Percentiles rank a stretch among this genome's conserved stretches.
Conservation (phyloP, 2,888 invertebrate species). For the Lordiphosa fenestrarum region DNA sequence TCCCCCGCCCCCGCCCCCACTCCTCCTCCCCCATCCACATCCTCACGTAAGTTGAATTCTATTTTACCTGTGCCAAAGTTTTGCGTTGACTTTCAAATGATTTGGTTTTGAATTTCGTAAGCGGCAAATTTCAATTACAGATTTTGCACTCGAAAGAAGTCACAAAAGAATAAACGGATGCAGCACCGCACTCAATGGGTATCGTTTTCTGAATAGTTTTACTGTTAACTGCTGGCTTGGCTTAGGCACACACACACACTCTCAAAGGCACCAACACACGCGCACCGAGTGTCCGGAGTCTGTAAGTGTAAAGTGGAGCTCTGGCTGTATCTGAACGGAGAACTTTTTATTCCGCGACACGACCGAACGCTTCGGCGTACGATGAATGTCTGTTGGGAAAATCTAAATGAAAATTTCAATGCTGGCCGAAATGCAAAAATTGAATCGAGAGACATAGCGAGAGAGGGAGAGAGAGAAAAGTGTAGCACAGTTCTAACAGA, state of each 20-base stretch:
- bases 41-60: constrained; percentile 18
- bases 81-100: constrained; percentile 56
- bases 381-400: constrained; percentile 68
- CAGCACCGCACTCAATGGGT: constrained; percentile 8
- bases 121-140: constrained; percentile 64
- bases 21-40: constrained; percentile 3
- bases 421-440: constrained; percentile 32
- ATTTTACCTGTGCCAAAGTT: constrained; percentile 50
- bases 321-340: not conserved
- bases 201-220: constrained; percentile 23
- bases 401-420: constrained; percentile 59
- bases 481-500: constrained; percentile 19
- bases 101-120: constrained; percentile 30
- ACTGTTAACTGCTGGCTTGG: constrained; percentile 39
- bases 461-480: constrained; percentile 3
- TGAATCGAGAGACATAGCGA: constrained; percentile 1
- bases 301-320: constrained; percentile 7
- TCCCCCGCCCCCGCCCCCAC: constrained; percentile 6
- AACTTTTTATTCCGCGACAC: constrained; percentile 28
- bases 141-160: constrained; percentile 53
- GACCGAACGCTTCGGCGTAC: constrained; percentile 63
- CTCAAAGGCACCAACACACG: constrained; percentile 2
- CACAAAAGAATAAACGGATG: constrained; percentile 7
- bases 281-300: constrained; percentile 5
- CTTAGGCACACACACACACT: constrained; percentile 25